Evolutionary conservation across 2,113 vertebrate species (phyloP).

Genomic region (Sinosuthora webbiana): DNA sequence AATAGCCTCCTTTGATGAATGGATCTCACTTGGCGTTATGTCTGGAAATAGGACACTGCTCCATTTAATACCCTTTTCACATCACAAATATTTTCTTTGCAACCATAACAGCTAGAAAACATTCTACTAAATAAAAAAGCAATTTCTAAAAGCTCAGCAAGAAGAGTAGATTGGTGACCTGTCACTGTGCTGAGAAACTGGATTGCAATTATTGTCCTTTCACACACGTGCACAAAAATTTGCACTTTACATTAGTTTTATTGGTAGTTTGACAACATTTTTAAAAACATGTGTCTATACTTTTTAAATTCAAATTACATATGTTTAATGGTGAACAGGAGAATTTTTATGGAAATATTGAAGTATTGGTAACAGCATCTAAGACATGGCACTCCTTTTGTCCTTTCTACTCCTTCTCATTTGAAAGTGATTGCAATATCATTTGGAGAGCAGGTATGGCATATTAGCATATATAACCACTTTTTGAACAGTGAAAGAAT

Average conservation of each 20-base stretch:
- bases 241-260: background rate
- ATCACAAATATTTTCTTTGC: slow-evolving; percentile 24
- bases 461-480: background rate
- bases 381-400: background rate
- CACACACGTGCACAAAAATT: background rate
- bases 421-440: background rate
- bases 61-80: slow-evolving; percentile 7
- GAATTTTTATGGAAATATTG: background rate
- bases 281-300: background rate
- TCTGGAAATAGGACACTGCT: slow-evolving; percentile 4
- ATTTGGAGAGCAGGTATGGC: background rate
- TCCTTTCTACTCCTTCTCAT: background rate
- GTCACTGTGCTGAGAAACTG: background rate
- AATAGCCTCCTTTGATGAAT: slow-evolving; percentile 35
- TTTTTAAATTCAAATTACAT: background rate
- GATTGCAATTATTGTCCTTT: background rate
- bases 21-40: background rate
- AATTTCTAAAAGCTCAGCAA: background rate
- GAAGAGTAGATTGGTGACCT: background rate
- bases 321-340: background rate
- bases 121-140: slow-evolving; percentile 5
- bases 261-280: background rate
- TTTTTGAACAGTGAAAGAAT: background rate
- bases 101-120: background rate
- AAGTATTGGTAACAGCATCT: background rate